Conservation (phyloP, 2,797 vertebrate genomes). For the Potorous gilbertii region DNA sequence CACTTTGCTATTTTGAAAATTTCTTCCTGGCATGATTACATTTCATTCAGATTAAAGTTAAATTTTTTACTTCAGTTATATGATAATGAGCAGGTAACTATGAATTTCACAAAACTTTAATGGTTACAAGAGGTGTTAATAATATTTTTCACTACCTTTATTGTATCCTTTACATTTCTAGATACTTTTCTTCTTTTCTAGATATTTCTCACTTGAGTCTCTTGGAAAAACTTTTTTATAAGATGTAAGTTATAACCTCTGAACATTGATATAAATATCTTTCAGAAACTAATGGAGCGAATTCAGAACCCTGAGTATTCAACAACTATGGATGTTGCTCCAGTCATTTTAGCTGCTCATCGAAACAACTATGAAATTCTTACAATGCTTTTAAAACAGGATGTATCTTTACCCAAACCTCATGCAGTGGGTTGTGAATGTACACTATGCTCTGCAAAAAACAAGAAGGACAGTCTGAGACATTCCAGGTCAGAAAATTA, state of each 20-base stretch:
- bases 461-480: slow-evolving; percentile 98
- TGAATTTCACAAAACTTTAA: slow-evolving; percentile 52
- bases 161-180: slow-evolving; percentile 34
- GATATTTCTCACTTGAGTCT: slow-evolving; percentile 27
- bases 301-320: slow-evolving; percentile 99
- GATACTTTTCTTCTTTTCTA: slow-evolving; percentile 15
- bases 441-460: slow-evolving; percentile 97
- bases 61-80: slow-evolving; percentile 22
- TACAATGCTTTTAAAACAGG: slow-evolving; percentile 98
- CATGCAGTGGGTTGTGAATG: slow-evolving; percentile 99
- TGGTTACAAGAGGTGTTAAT: slow-evolving; percentile 50
- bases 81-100: not conserved
- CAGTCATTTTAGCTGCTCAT: slow-evolving; percentile 98
- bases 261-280: slow-evolving; percentile 69
- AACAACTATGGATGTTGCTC: slow-evolving; percentile 98
- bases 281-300: slow-evolving; percentile 97
- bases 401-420: slow-evolving; percentile 97
- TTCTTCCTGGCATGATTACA: slow-evolving; percentile 31
- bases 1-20: slow-evolving; percentile 56
- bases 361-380: slow-evolving; percentile 99
- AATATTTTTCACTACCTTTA: slow-evolving; percentile 44
- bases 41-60: slow-evolving; percentile 57
- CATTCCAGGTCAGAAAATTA: slow-evolving; percentile 92
- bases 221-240: slow-evolving; percentile 35
- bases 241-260: slow-evolving; percentile 67